Evolutionary conservation across 2,113 vertebrate genomes (phyloP).

Genomic region (Phylloscopus trochilus): DNA sequence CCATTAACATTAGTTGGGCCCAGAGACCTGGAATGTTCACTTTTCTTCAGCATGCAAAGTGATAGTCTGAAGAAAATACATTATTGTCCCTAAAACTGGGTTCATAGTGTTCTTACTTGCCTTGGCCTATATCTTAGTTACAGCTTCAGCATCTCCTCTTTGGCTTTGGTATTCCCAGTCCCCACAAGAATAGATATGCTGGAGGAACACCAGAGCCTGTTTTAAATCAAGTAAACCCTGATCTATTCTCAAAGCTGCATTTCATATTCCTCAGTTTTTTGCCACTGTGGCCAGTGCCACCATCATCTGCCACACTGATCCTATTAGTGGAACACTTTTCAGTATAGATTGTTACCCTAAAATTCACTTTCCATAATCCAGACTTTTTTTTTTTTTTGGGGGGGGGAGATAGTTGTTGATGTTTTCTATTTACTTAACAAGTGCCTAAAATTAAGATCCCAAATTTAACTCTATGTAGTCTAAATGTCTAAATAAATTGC

Average conservation of each 20-base stretch:
- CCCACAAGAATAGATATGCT: not conserved
- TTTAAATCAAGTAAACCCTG: not conserved
- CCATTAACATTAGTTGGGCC: not conserved
- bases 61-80: not conserved
- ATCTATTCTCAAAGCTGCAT: not conserved
- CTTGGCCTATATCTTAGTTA: not conserved
- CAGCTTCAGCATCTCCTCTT: not conserved
- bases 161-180: not conserved
- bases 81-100: not conserved
- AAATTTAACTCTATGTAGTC: not conserved
- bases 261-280: not conserved
- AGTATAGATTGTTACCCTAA: not conserved
- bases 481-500: not conserved
- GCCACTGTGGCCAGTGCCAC: not conserved
- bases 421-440: not conserved
- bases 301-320: not conserved
- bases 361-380: not conserved
- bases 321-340: not conserved
- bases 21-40: not conserved
- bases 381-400: too few relatives aligned
- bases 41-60: not conserved
- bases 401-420: fast-evolving
- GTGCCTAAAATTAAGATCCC: not conserved
- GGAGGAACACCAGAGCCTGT: not conserved
- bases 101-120: not conserved